These are phyloP conservation scores for Taxidea taxus DNA, from an alignment of 2,113 vertebrate genomes.

Conservation along the genomic window DNA sequence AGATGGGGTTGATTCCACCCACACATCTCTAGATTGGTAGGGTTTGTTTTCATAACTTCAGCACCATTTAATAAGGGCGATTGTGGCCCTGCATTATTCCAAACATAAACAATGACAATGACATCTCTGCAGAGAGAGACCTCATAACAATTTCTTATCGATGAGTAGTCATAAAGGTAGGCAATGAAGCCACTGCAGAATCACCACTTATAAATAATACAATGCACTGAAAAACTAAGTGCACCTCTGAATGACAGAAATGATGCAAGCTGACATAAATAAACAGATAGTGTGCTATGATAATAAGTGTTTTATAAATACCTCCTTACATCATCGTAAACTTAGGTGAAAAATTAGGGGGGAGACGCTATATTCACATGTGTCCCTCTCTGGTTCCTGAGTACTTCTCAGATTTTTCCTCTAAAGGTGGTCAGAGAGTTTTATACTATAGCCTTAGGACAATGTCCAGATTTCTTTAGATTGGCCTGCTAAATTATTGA, in stretches of 20 bases:
- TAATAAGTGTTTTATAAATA: background rate
- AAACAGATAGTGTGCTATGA: background rate
- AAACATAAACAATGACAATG: background rate
- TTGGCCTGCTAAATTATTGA: slow-evolving; percentile 48
- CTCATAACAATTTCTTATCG: background rate
- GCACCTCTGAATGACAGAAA: background rate
- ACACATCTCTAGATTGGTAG: background rate
- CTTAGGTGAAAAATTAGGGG: background rate
- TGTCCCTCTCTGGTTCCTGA: background rate
- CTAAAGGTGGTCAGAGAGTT: background rate
- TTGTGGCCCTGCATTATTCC: background rate
- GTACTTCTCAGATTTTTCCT: background rate
- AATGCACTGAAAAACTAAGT: background rate
- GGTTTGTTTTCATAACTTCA: background rate
- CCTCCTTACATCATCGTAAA: background rate
- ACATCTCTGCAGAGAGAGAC: background rate
- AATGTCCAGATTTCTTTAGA: background rate
- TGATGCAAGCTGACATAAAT: background rate
- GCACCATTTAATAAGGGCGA: background rate
- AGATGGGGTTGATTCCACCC: background rate
- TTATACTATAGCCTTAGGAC: background rate
- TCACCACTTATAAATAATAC: slow-evolving; percentile 49
- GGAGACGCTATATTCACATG: background rate
- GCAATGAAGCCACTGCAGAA: background rate
- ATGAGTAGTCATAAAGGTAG: background rate